These are phyloP conservation scores for Andrena chrysosceles DNA, from an alignment of 2,888 invertebrate genomes.

Conservation along the genomic window DNA sequence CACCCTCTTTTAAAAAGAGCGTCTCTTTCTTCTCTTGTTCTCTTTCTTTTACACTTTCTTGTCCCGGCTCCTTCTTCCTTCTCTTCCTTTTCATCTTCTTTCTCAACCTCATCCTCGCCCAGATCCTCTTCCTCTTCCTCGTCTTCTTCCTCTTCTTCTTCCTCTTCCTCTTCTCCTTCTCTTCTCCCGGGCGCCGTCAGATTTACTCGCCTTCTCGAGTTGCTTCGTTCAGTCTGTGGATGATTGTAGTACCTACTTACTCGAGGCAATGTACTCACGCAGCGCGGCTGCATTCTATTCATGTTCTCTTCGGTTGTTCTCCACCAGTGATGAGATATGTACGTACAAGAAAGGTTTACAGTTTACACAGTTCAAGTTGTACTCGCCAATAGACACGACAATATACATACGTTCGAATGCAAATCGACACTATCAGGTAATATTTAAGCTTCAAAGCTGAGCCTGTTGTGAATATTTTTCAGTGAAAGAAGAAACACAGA, in stretches of 20 bases:
- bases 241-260: constrained; percentile 55
- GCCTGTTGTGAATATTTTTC: no score
- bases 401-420: constrained; percentile 1
- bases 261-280: constrained; percentile 59
- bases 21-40: constrained; percentile 42
- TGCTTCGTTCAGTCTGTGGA: constrained; percentile 56
- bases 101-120: constrained; percentile 9
- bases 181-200: constrained; percentile 52
- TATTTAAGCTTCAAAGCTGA: neutral
- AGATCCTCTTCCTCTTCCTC: neutral
- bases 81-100: constrained; percentile 15
- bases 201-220: constrained; percentile 65
- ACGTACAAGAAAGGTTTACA: constrained; percentile 40
- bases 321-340: constrained; percentile 43
- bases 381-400: constrained; percentile 22
- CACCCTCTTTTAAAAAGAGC: constrained; percentile 60
- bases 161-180: constrained; percentile 39
- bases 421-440: neutral
- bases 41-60: constrained; percentile 12
- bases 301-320: constrained; percentile 52
- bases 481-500: no score
- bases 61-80: neutral
- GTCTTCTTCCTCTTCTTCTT: constrained; percentile 30
- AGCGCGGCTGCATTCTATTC: constrained; percentile 53
- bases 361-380: constrained; percentile 46